Conservation (phyloP, 2,113 vertebrate species). For the Turnix velox region DNA sequence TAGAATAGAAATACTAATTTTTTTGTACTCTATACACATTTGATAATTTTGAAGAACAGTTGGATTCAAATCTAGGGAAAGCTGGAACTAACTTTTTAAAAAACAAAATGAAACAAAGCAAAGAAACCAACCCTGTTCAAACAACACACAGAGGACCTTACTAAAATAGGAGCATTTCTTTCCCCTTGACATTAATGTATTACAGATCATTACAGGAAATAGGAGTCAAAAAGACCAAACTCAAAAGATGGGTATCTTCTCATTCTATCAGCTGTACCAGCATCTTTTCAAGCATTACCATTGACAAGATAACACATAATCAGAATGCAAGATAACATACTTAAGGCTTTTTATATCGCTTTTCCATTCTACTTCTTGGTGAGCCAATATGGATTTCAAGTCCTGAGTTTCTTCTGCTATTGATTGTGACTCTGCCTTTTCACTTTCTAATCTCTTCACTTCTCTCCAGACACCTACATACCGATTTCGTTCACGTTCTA, state of each 20-base stretch:
- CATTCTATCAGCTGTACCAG: not conserved
- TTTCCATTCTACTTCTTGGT: conserved; percentile 33
- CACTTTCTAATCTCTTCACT: conserved; percentile 11
- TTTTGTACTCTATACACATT: not conserved
- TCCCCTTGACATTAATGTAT: too few relatives aligned
- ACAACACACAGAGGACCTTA: not conserved
- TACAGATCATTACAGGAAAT: too few relatives aligned
- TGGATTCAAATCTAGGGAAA: not conserved
- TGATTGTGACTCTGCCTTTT: not conserved
- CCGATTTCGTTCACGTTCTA: conserved; percentile 4
- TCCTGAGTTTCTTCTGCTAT: not conserved
- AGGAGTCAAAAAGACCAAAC: not conserved
- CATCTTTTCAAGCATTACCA: not conserved
- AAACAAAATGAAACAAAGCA: too few relatives aligned
- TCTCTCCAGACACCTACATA: not conserved
- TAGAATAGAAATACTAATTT: not conserved
- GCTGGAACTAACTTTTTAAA: not conserved
- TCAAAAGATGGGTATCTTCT: not conserved
- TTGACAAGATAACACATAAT: not conserved
- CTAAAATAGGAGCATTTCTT: not conserved
- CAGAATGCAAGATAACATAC: not conserved
- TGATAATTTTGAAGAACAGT: not conserved
- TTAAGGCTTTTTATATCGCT: conserved; percentile 38
- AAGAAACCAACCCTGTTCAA: too few relatives aligned
- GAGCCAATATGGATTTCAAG: conserved; percentile 32